Conservation (phyloP, 2,797 vertebrate genomes). For the Pangasius mekongensis region DNA sequence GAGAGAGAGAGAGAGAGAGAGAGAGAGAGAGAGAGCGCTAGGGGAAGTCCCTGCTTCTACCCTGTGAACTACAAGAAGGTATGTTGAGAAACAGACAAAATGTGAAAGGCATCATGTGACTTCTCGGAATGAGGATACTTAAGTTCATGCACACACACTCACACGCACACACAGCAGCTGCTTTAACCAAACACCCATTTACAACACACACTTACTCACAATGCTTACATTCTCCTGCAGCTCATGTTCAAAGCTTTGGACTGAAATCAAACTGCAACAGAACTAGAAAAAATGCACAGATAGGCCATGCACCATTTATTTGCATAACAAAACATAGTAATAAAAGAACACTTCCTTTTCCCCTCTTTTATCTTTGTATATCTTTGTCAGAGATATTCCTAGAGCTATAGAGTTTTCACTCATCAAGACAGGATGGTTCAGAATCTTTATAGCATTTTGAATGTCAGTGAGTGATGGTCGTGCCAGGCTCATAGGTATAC, state of each 20-base stretch:
- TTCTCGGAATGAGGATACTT: slow-evolving; percentile 78
- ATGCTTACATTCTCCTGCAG: slow-evolving; percentile 34
- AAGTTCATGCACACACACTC: slow-evolving; percentile 56
- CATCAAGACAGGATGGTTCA: neutral
- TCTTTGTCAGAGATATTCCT: neutral
- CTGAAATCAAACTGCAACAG: slow-evolving; percentile 4
- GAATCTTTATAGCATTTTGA: slow-evolving; percentile 9
- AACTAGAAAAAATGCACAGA: slow-evolving; percentile 19
- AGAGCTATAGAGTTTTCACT: neutral
- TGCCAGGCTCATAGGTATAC: slow-evolving; percentile 6
- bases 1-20: slow-evolving; percentile 4
- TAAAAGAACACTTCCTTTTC: slow-evolving; percentile 42
- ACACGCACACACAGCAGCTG: slow-evolving; percentile 40
- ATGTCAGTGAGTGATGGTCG: slow-evolving; percentile 30
- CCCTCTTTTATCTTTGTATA: neutral
- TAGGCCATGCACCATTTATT: slow-evolving; percentile 13
- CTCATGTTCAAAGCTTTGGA: slow-evolving; percentile 22
- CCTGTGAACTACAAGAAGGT: slow-evolving; percentile 75
- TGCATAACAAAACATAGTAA: neutral
- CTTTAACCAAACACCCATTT: slow-evolving; percentile 39
- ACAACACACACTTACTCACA: slow-evolving; percentile 26
- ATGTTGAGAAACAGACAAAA: slow-evolving; percentile 78
- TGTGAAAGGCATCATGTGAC: slow-evolving; percentile 73
- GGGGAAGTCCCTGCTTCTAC: slow-evolving; percentile 80
- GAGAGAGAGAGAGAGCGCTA: slow-evolving; percentile 42